These are phyloP conservation scores for Hypselothyrea guttata DNA, from an alignment of 2,888 invertebrate species.

Conservation along the genomic window DNA sequence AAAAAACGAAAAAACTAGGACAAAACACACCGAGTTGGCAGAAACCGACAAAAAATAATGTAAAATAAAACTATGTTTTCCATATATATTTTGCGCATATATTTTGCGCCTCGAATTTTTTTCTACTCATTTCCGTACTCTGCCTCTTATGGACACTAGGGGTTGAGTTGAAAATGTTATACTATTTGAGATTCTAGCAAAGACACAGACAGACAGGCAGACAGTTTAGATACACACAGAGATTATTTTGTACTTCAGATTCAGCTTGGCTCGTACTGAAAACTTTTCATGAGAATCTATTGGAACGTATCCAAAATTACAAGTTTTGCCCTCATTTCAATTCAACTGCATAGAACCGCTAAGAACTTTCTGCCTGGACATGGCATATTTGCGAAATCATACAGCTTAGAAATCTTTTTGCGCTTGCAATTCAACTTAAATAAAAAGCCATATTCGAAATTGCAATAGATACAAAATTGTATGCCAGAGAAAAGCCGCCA, in stretches of 20 bases:
- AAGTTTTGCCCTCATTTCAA: constrained; percentile 71
- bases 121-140: constrained; percentile 29
- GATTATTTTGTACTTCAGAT: constrained; percentile 44
- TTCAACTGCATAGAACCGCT: constrained; percentile 43
- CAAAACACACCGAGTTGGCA: constrained; percentile 33
- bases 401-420: constrained; percentile 1
- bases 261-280: constrained; percentile 21
- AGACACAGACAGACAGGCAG: constrained; percentile 3
- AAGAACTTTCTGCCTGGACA: constrained; percentile 1
- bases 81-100: constrained; percentile 33
- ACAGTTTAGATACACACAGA: constrained; percentile 26
- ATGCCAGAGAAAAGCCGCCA: constrained; percentile 23
- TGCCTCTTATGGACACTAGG: constrained; percentile 12
- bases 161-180: constrained; percentile 9
- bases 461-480: constrained; percentile 69
- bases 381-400: constrained; percentile 44
- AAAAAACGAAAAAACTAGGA: constrained; percentile 15
- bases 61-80: constrained; percentile 2
- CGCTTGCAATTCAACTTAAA: constrained; percentile 16
- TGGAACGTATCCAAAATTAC: constrained; percentile 74
- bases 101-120: constrained; percentile 47
- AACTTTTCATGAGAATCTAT: constrained; percentile 55
- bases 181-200: constrained; percentile 1
- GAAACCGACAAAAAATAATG: constrained; percentile 40
- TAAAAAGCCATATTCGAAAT: constrained; percentile 45